Percentiles rank a stretch among this genome's conserved stretches.
phyloP scores from a whole-genome alignment of 1,140 invertebrate genomes.

The Chionoecetes opilio region DNA sequence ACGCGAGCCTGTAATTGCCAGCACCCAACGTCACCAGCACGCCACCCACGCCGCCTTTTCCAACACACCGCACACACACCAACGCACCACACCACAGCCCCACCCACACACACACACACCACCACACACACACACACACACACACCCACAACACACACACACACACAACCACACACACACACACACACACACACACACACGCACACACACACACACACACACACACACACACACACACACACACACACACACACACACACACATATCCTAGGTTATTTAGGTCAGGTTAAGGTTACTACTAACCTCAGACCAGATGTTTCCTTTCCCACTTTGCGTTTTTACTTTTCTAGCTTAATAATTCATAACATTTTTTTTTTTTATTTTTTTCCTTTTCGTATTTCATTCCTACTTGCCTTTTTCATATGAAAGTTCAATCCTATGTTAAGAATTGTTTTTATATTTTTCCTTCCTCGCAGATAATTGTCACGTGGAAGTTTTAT shows the following conservation, averaged over 20 bases:
- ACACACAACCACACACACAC: neutral
- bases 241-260: neutral
- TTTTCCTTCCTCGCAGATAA: too few relatives aligned
- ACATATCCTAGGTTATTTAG: neutral
- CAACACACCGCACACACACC: neutral
- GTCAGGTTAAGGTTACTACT: neutral
- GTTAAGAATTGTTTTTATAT: too few relatives aligned
- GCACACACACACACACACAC: neutral
- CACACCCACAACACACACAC: too few relatives aligned
- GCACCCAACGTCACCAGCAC: too few relatives aligned
- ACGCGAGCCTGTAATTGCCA: neutral
- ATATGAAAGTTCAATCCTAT: neutral
- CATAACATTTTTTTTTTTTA: neutral
- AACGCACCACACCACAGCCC: too few relatives aligned
- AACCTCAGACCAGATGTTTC: neutral
- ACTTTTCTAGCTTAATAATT: too few relatives aligned
- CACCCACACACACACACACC: too few relatives aligned
- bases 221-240: neutral
- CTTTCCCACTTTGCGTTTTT: constrained; percentile 5
- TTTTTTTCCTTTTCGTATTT: neutral
- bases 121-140: too few relatives aligned
- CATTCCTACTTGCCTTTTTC: neutral
- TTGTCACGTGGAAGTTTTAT: too few relatives aligned
- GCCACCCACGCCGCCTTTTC: neutral
- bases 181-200: neutral